Evolutionary conservation across 2,888 invertebrate genomes (phyloP), one percentile per base, ranked within the genome.

Genomic region (Lutraria lutraria): DNA sequence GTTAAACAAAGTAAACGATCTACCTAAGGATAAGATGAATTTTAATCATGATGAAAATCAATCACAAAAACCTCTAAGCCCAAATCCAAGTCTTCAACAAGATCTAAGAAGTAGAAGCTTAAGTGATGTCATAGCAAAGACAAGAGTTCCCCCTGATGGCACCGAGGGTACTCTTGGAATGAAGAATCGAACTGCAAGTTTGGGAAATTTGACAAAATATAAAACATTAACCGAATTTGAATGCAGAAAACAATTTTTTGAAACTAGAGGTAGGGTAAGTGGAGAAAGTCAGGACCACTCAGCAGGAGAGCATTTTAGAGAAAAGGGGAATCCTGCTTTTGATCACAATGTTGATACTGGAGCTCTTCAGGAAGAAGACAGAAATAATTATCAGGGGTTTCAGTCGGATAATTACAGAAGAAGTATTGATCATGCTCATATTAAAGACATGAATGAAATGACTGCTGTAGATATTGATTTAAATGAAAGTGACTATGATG

Each of bases 391-490:
- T 16, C 16, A 34, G 34, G 19, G 34, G 3, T 19, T 34, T 16
- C 76, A 76, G 19, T 31, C 76, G 16, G 34, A 54, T 0, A 31
- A 31, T 8, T 76, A 76, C 34, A 86, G 86, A 68, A 63, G 54
- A 68, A 81, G 81, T 31, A 63, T 86, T 83, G 87, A 87, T 25
- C 21, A 76, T 25, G 34, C 68, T 19, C 76, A 83, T 80, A 54
- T 34, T 83, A 60, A 19, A 52, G 83, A 76, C 63, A 87, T 79
- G 34, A 31, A 83, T 56, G 83, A 76, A 19, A 43, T 83, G 16
- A 76, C 54, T 76, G 72, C 56, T 4, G 83, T 83, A 0, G 83
- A 83, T 6, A 84, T 88, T 83, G 83, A 84, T 52, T 21, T 83
- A n/a, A 80, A 80, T 19, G 83, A 63, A 21, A 25, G 56, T 56